Evolutionary conservation across 1,140 invertebrate species (phyloP).

Genomic region (Trigoniulus corallinus): DNA sequence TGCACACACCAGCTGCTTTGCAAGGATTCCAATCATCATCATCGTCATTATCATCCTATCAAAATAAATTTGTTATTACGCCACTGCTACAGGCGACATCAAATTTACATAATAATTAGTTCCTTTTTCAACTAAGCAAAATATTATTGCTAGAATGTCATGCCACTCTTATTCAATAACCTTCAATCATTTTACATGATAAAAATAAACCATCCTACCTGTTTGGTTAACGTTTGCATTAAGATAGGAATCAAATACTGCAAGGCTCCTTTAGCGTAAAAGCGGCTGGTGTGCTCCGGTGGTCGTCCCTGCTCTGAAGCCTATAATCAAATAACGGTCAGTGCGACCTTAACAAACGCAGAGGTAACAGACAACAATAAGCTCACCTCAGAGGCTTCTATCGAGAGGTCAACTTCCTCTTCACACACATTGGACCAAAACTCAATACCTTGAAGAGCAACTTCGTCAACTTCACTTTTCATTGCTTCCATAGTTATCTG

Average conservation of each 20-base stretch:
- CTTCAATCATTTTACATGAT: no score
- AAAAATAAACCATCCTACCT: no score
- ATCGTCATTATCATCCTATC: constrained; percentile 50
- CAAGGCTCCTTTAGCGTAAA: constrained; percentile 89
- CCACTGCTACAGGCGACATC: not conserved
- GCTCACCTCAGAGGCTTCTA: constrained; percentile 69
- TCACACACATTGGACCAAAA: constrained; percentile 99
- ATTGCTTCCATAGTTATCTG: constrained; percentile 95
- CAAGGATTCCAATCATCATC: constrained; percentile 99
- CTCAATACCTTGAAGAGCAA: constrained; percentile 96
- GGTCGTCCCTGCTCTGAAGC: constrained; percentile 77
- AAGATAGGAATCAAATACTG: constrained; percentile 89
- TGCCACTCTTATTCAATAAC: no score
- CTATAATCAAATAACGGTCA: no score
- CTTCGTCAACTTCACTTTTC: constrained; percentile 90
- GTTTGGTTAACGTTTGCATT: constrained; percentile 85
- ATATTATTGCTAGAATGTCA: no score
- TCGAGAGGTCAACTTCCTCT: constrained; percentile 92
- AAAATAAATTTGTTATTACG: not conserved
- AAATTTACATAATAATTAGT: not conserved
- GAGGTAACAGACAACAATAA: no score
- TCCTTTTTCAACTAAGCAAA: no score
- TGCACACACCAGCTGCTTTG: constrained; percentile 97
- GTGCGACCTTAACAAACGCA: no score
- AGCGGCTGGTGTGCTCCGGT: constrained; percentile 69